Evolutionary conservation across 1,140 invertebrate genomes (phyloP).

Genomic region (Zaprionus nigranus): DNA sequence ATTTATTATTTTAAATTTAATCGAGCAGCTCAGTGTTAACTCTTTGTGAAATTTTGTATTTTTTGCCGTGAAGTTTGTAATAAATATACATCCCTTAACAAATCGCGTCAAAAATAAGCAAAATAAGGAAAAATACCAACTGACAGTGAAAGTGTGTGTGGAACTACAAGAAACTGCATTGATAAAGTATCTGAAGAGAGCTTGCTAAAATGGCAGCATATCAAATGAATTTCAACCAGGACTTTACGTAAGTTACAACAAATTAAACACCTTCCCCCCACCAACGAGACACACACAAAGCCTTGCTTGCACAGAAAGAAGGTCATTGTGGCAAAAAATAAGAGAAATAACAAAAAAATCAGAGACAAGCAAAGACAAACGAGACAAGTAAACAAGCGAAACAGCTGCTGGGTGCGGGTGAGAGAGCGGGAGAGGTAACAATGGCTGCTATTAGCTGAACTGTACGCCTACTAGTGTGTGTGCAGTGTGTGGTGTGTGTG

Average conservation of each 20-base stretch:
- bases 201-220: slow-evolving; percentile 68
- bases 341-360: slow-evolving; percentile 45
- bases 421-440: slow-evolving; percentile 18
- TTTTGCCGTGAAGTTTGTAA: slow-evolving; percentile 21
- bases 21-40: slow-evolving; percentile 5
- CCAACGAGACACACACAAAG: slow-evolving; percentile 22
- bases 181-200: slow-evolving; percentile 46
- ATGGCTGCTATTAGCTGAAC: slow-evolving; percentile 52
- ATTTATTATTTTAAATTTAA: slow-evolving; percentile 23
- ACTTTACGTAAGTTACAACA: slow-evolving; percentile 81
- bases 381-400: slow-evolving; percentile 66
- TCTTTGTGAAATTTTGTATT: slow-evolving; percentile 16
- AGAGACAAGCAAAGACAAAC: slow-evolving; percentile 67
- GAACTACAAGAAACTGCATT: slow-evolving; percentile 30
- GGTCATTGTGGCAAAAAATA: slow-evolving; percentile 63
- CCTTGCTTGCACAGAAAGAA: slow-evolving; percentile 60
- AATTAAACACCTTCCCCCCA: slow-evolving; percentile 19
- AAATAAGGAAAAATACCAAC: slow-evolving; percentile 10
- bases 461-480: slow-evolving; percentile 39
- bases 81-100: neutral
- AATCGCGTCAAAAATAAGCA: slow-evolving; percentile 13
- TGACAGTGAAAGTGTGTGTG: slow-evolving; percentile 68
- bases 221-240: slow-evolving; percentile 84
- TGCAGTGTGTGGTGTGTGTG: slow-evolving; percentile 25
- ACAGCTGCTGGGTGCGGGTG: slow-evolving; percentile 52